Evolutionary conservation across 2,888 invertebrate species (phyloP), one percentile per base, ranked within the genome.

Genomic region (Sarcophaga variegata): DNA sequence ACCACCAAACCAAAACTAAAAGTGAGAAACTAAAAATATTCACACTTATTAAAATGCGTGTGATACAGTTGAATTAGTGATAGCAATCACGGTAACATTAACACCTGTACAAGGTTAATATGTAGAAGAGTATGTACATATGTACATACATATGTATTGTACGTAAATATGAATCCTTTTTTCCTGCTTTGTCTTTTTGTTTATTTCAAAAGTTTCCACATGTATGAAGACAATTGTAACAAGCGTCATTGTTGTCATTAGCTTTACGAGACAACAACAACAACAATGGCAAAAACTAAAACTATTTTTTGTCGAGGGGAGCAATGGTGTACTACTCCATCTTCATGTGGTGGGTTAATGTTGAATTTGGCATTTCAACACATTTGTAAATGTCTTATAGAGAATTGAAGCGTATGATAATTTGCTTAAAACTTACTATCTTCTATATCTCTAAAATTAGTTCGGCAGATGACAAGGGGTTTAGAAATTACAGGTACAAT

Each of bases 351-450:
- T 37, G 8, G 37, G 2, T 37, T 8, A 37, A 37, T 10, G 37
- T 37, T 37, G 37, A 37, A 37, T 37, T 37, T 37, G 37, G 37
- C 37, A 37, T 37, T 8, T 80, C 70, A 75, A 70, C 79, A 79
- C 79, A 80, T 84, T 84, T 80, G 75, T 80, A 71, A 78, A 66
- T 66, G 47, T 64, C 75, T 79, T 75, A 80, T 54, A 76, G 71
- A 71, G 69, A 49, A 62, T 78, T 78, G 78, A 83, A 62, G 59
- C 64, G 59, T 5, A 70, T 64, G 60, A 72, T 77, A 60, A 66
- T 83, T 72, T 54, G 22, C 47, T 10, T 67, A 25, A 54, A 54
- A 54, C 45, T 37, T 22, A 27, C 10, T n/a, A 62, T 62, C 10
- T 22, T 17, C 4, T 62, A 17, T 62, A 17, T 47, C 17, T 47